A percentile compares a stretch with the other conserved stretches of the same genome.
These are phyloP conservation scores for Dichetophora obliterata DNA, from an alignment of 2,888 invertebrate species.

Conservation along the genomic window DNA sequence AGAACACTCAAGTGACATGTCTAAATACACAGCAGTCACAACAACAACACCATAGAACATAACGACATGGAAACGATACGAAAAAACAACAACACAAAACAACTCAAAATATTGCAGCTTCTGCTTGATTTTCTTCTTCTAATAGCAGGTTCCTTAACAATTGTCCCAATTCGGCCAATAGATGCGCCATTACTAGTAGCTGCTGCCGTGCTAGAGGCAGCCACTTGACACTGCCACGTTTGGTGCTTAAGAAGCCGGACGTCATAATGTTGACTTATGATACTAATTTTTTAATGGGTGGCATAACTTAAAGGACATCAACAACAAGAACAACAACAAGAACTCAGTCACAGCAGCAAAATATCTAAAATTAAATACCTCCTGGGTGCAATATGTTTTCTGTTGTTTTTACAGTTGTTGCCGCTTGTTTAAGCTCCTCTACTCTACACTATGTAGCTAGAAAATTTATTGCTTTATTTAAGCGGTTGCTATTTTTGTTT, in stretches of 20 bases:
- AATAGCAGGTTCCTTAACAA: not conserved
- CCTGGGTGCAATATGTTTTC: conserved; percentile 36
- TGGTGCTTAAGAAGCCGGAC: conserved; percentile 22
- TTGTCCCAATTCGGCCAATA: conserved; percentile 4
- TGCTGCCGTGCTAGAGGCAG: no score
- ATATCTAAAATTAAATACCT: conserved; percentile 18
- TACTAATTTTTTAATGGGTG: conserved; percentile 40
- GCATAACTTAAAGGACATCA: conserved; percentile 35
- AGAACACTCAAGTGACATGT: conserved; percentile 1
- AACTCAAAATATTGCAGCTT: not conserved
- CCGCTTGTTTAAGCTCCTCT: not conserved
- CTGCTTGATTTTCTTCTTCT: not conserved
- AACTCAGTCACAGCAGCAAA: no score
- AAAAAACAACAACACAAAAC: not conserved
- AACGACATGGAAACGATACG: not conserved
- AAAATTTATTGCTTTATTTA: not conserved
- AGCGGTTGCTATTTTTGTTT: not conserved
- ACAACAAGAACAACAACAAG: conserved; percentile 17
- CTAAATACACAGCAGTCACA: not conserved
- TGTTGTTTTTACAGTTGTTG: conserved; percentile 3
- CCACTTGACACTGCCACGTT: not conserved
- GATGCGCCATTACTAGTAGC: not conserved
- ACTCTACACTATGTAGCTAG: not conserved
- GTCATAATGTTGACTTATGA: conserved; percentile 42
- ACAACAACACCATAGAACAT: not conserved